Percentiles rank a stretch among this genome's conserved stretches.
phyloP scores from a whole-genome alignment of 2,113 vertebrate genomes.

The Tachysurus vachellii region DNA sequence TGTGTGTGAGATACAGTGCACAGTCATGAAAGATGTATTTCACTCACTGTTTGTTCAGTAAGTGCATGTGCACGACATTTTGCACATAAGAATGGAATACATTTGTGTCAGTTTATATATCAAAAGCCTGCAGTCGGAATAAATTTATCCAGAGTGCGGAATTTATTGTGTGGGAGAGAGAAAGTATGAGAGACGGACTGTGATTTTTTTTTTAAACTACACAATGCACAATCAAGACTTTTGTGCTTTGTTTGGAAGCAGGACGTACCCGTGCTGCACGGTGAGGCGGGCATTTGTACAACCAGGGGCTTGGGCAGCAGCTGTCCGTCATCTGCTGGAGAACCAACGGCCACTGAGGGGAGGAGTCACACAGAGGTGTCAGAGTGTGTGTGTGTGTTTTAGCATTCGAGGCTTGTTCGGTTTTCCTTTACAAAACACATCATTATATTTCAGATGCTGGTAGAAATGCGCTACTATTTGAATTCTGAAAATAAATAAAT shows the following conservation, averaged over 20 bases:
- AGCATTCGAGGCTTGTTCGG: no score
- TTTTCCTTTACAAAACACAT: background rate
- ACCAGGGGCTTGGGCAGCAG: constrained; percentile 34
- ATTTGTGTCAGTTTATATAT: background rate
- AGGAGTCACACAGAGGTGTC: background rate
- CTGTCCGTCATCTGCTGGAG: constrained; percentile 33
- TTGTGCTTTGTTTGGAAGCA: constrained; percentile 42
- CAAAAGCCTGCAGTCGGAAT: background rate
- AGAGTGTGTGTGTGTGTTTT: background rate
- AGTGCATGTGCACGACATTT: background rate
- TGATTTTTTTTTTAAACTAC: constrained; percentile 18
- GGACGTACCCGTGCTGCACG: constrained; percentile 43
- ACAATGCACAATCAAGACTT: constrained; percentile 39
- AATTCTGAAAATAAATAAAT: no score
- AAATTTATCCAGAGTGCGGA: no score
- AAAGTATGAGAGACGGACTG: background rate
- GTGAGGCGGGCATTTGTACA: constrained; percentile 5
- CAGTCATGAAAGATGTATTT: background rate
- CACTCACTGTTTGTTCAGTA: background rate
- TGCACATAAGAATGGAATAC: background rate
- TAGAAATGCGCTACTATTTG: background rate
- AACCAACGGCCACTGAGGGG: constrained; percentile 36
- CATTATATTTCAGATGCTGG: background rate
- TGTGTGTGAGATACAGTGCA: background rate
- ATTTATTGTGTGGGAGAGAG: constrained; percentile 1